Conservation (phyloP, 2,797 vertebrate genomes). For the Morelia viridis region DNA sequence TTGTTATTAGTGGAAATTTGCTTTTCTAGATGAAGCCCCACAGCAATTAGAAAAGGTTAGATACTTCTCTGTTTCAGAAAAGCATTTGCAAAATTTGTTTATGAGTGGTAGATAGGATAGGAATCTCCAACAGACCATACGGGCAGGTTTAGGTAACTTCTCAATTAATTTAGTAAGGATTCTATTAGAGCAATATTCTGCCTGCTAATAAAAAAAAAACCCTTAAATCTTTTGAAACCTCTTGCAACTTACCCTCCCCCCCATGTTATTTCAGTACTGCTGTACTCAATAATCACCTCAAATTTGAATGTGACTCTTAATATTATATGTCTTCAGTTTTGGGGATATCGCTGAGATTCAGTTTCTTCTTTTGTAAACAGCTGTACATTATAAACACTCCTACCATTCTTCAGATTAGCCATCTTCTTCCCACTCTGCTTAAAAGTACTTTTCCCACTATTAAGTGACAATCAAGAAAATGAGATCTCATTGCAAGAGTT, state of each 20-base stretch:
- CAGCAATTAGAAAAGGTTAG: background rate
- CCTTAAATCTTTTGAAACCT: background rate
- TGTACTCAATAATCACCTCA: background rate
- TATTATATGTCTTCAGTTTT: background rate
- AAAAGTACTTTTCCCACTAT: background rate
- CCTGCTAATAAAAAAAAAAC: background rate
- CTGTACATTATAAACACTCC: background rate
- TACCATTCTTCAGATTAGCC: slow-evolving; percentile 1
- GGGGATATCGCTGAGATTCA: background rate
- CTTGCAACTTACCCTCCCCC: background rate
- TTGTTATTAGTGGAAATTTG: background rate
- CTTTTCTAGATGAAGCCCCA: background rate
- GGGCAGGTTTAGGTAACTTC: background rate
- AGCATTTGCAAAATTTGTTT: background rate
- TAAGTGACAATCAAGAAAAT: background rate
- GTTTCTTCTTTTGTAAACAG: background rate
- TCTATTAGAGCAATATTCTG: background rate
- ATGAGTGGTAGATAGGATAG: background rate
- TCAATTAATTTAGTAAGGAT: background rate
- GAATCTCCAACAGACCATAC: background rate
- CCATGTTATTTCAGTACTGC: background rate
- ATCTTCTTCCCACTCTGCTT: background rate
- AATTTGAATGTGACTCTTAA: background rate
- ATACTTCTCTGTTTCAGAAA: background rate
- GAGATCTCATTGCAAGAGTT: background rate